phyloP scores from a whole-genome alignment of 2,888 invertebrate genomes.

The Epistrophe grossulariae region DNA sequence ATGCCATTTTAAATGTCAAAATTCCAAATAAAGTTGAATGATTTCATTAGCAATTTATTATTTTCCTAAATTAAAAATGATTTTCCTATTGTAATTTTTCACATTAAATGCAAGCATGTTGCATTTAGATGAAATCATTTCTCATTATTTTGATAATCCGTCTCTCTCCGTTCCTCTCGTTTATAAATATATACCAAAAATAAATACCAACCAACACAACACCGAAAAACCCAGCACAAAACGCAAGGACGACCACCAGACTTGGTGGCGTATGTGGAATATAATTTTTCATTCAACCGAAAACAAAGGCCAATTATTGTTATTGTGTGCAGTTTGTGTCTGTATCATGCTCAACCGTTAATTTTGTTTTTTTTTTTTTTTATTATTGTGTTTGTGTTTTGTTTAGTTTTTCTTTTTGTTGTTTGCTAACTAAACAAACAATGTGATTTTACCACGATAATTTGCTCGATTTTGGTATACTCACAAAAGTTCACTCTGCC shows the following conservation, averaged over 20 bases:
- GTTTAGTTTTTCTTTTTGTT: constrained; percentile 8
- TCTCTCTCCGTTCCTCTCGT: background rate
- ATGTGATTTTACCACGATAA: constrained; percentile 42
- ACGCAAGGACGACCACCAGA: constrained; percentile 25
- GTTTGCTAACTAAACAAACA: constrained; percentile 33
- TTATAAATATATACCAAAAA: background rate
- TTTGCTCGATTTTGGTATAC: constrained; percentile 31
- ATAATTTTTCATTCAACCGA: constrained; percentile 60
- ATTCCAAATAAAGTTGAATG: background rate
- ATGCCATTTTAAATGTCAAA: constrained; percentile 14
- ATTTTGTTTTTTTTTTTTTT: constrained; percentile 1
- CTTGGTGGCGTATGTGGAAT: constrained; percentile 59
- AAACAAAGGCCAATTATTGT: constrained; percentile 58
- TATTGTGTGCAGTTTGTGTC: constrained; percentile 44
- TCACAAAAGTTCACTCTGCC: background rate
- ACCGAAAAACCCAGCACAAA: constrained; percentile 4
- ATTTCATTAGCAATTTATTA: constrained; percentile 25
- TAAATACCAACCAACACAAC: background rate
- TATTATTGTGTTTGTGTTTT: background rate
- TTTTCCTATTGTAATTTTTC: constrained; percentile 35
- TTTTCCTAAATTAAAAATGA: constrained; percentile 33
- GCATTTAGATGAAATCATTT: constrained; percentile 39
- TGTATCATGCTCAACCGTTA: constrained; percentile 19
- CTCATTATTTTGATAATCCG: constrained; percentile 41
- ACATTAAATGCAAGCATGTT: constrained; percentile 30